Percentiles rank a stretch among this genome's conserved stretches.
These are phyloP conservation scores for Apotomis capreana DNA, from an alignment of 2,888 invertebrate species.

Conservation along the genomic window DNA sequence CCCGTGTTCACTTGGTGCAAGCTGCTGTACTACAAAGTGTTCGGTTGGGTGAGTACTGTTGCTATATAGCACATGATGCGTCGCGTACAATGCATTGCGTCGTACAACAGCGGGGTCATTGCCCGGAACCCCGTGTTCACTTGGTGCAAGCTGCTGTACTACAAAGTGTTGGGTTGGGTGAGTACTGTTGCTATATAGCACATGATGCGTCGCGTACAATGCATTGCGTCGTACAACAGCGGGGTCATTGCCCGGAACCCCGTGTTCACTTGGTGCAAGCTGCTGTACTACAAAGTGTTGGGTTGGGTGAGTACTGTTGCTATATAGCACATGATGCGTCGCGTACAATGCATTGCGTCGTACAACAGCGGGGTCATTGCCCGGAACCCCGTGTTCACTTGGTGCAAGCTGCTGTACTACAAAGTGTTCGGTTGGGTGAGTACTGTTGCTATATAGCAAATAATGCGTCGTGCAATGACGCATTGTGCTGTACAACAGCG, in stretches of 20 bases:
- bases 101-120: conserved; percentile 92
- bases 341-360: too few species aligned
- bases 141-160: conserved; percentile 93
- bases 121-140: conserved; percentile 92
- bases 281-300: conserved; percentile 95
- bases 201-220: conserved; percentile 67
- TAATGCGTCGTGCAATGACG: too few species aligned
- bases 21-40: conserved; percentile 93
- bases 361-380: too few species aligned
- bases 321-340: too few species aligned
- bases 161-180: conserved; percentile 93
- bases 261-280: conserved; percentile 91
- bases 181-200: conserved; percentile 57
- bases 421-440: too few species aligned
- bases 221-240: conserved; percentile 88
- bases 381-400: too few species aligned
- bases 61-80: conserved; percentile 54
- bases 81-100: conserved; percentile 74
- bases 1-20: conserved; percentile 91
- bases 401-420: too few species aligned
- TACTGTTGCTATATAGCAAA: too few species aligned
- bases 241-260: conserved; percentile 91
- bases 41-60: conserved; percentile 86
- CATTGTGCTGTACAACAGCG: too few species aligned
- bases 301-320: conserved; percentile 84